phyloP scores from a whole-genome alignment of 2,113 vertebrate genomes.

The Rhea pennata region DNA sequence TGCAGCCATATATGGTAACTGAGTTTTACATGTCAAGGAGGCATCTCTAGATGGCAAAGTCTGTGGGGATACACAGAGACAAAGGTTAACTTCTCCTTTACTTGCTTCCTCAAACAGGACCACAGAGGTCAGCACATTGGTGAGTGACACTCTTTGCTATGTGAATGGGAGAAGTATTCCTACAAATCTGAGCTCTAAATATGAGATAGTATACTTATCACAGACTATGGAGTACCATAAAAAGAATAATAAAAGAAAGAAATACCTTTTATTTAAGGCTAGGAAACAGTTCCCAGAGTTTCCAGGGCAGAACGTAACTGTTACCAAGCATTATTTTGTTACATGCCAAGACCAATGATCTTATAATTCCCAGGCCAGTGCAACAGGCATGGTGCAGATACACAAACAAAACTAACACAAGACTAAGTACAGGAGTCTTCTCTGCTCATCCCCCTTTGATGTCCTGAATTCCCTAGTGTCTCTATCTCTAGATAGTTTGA shows the following conservation, averaged over 20 bases:
- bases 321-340: background rate
- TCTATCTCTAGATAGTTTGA: background rate
- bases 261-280: background rate
- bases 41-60: conserved; percentile 58
- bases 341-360: background rate
- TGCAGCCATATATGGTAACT: conserved; percentile 30
- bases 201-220: background rate
- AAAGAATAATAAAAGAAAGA: background rate
- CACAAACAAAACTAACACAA: background rate
- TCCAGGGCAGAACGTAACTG: background rate
- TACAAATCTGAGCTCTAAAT: background rate
- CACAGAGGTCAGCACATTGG: background rate
- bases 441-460: background rate
- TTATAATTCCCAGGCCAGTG: background rate
- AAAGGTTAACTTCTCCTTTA: background rate
- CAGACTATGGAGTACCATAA: background rate
- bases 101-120: background rate
- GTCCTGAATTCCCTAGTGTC: background rate
- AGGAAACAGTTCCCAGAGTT: background rate
- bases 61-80: conserved; percentile 65
- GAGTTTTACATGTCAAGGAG: conserved; percentile 61
- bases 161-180: background rate
- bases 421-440: background rate
- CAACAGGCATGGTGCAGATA: background rate
- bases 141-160: background rate